Percentiles rank a stretch among this genome's conserved stretches.
Conservation (phyloP, 2,113 vertebrate species). For the Aptenodytes patagonicus region DNA sequence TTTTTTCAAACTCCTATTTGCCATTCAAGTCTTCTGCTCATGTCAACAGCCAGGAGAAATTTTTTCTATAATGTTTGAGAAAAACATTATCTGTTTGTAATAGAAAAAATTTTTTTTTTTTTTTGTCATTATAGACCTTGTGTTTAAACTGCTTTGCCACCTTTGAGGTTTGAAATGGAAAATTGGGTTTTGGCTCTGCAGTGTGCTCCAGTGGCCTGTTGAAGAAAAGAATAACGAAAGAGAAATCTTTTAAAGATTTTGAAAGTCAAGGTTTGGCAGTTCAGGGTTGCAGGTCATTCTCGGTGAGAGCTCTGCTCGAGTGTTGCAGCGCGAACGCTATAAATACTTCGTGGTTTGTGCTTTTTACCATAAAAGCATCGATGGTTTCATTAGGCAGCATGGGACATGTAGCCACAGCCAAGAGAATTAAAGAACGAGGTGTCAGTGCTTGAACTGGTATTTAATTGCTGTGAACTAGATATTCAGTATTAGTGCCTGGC, state of each 20-base stretch:
- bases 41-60: not conserved
- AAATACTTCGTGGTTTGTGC: not conserved
- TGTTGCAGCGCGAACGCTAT: rapidly evolving
- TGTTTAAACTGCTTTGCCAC: not conserved
- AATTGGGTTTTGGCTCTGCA: not conserved
- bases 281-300: not conserved
- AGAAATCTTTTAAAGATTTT: not conserved
- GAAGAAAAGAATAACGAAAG: rapidly evolving
- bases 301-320: not conserved
- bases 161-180: not conserved
- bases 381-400: not conserved
- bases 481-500: not conserved
- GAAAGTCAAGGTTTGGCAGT: not conserved
- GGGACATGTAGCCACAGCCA: not conserved
- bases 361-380: not conserved
- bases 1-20: not conserved
- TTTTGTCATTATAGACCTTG: not conserved
- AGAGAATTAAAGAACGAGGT: not conserved
- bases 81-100: not conserved
- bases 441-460: rapidly evolving
- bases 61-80: not conserved
- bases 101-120: not conserved
- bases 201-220: rapidly evolving
- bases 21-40: not conserved
- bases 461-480: not conserved